Percentiles rank a stretch among this genome's conserved stretches.
Evolutionary conservation across 2,888 invertebrate species (phyloP).

Genomic region (Eremobia ochroleuca): DNA sequence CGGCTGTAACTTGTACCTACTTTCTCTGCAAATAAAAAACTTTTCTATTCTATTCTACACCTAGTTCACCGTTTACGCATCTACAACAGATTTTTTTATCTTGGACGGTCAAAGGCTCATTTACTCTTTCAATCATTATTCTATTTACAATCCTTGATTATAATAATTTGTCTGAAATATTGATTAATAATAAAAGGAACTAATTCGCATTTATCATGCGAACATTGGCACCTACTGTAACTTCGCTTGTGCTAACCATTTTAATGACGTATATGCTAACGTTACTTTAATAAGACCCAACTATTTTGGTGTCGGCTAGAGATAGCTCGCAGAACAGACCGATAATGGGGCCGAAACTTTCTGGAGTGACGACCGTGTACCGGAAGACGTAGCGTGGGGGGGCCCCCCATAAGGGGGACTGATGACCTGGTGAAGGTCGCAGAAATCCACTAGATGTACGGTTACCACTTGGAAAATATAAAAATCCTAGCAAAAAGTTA

Average conservation of each 20-base stretch:
- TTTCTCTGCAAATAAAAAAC: no score
- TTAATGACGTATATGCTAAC: conserved; percentile 3
- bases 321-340: conserved; percentile 4
- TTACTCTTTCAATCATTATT: no score
- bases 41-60: no score
- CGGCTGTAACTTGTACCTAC: no score
- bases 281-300: conserved; percentile 1
- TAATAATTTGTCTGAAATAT: neutral
- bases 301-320: neutral
- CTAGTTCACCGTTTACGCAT: neutral
- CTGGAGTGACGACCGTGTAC: neutral
- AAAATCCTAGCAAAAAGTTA: neutral
- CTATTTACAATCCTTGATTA: no score
- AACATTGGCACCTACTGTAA: neutral
- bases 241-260: neutral
- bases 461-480: neutral
- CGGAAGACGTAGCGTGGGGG: neutral
- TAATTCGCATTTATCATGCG: neutral
- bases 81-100: neutral
- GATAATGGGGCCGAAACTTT: neutral
- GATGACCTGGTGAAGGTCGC: neutral
- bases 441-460: neutral
- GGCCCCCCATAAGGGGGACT: no score
- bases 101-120: neutral
- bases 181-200: neutral